phyloP scores from a whole-genome alignment of 2,797 vertebrate genomes.

The Rhinatrema bivittatum region DNA sequence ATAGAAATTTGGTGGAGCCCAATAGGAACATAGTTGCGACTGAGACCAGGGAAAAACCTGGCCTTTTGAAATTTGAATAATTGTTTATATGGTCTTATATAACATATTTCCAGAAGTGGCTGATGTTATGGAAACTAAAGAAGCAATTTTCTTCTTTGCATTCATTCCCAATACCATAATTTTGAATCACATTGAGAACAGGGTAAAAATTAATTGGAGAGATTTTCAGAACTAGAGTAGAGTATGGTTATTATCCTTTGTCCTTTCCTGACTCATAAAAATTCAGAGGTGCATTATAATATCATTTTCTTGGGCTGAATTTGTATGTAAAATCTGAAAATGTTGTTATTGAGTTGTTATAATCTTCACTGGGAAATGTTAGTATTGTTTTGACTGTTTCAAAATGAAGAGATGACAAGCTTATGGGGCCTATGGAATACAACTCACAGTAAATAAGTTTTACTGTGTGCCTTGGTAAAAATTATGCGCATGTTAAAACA shows the following conservation, averaged over 20 bases:
- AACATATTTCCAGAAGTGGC: neutral
- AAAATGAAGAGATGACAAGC: too few relatives aligned
- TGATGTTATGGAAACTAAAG: slow-evolving; percentile 9
- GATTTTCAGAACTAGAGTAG: neutral
- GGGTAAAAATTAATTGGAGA: slow-evolving; percentile 1
- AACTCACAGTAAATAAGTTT: too few relatives aligned
- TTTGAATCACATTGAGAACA: slow-evolving; percentile 11
- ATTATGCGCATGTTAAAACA: too few relatives aligned
- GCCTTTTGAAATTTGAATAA: neutral
- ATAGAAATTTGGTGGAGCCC: too few relatives aligned
- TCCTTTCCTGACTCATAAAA: slow-evolving; percentile 6
- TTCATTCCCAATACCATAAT: slow-evolving; percentile 12
- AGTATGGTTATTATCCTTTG: neutral
- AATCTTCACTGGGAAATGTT: too few relatives aligned
- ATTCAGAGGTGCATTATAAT: neutral
- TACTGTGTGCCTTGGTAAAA: too few relatives aligned
- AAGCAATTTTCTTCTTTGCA: slow-evolving; percentile 12
- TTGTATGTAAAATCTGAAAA: too few relatives aligned
- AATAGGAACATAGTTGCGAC: too few relatives aligned
- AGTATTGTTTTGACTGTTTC: too few relatives aligned
- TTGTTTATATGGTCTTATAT: slow-evolving; percentile 1
- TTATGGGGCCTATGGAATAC: too few relatives aligned
- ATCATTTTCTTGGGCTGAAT: neutral
- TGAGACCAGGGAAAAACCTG: too few relatives aligned
- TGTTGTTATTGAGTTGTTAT: too few relatives aligned